Percentiles rank a stretch among this genome's conserved stretches.
phyloP scores from a whole-genome alignment of 2,113 vertebrate genomes.

The Campylomormyrus numenius region DNA sequence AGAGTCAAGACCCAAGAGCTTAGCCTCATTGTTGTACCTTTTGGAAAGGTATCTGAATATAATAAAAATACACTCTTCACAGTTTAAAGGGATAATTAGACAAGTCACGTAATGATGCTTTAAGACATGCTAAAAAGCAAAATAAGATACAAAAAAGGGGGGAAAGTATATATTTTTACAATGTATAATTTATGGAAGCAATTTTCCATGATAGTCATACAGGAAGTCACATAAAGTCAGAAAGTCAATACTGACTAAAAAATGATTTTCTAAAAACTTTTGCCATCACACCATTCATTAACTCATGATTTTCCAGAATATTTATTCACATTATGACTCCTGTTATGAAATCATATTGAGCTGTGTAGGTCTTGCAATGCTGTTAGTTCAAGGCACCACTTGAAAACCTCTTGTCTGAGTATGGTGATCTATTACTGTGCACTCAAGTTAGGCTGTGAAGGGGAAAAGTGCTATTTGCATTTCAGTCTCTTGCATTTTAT shows the following conservation, averaged over 20 bases:
- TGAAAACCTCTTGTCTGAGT: neutral
- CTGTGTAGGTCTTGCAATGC: neutral
- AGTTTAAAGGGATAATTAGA: neutral
- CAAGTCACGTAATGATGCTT: neutral
- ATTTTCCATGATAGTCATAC: neutral
- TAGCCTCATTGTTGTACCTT: neutral
- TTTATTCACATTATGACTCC: neutral
- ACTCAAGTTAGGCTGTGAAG: constrained; percentile 6
- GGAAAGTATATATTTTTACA: neutral
- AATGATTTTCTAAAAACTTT: neutral
- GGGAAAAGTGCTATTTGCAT: constrained; percentile 3
- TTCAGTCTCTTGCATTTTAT: neutral
- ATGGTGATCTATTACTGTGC: neutral
- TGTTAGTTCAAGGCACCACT: neutral
- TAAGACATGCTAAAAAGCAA: neutral
- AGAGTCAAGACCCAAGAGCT: neutral
- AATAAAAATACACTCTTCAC: neutral
- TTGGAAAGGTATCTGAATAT: neutral
- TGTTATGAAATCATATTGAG: constrained; percentile 6
- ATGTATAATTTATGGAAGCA: neutral
- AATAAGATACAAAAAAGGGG: neutral
- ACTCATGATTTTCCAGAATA: neutral
- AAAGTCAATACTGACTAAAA: neutral
- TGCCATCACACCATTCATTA: neutral
- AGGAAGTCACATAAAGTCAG: neutral